Percentiles rank a stretch among this genome's conserved stretches.
Evolutionary conservation across 2,113 vertebrate genomes (phyloP).

Genomic region (Atractosteus spatula): DNA sequence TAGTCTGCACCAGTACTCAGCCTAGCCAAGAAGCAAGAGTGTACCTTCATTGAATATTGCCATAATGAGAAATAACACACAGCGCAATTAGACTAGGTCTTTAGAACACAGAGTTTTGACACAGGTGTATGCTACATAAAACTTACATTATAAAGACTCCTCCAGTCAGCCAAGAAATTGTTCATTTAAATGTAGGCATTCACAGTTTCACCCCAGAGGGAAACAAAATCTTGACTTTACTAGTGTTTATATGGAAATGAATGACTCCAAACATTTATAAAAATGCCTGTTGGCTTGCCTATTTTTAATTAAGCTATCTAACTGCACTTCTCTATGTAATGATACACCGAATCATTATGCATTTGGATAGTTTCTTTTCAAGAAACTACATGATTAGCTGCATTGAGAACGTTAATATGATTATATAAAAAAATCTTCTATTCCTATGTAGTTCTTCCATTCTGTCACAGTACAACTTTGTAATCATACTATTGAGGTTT

Average conservation of each 20-base stretch:
- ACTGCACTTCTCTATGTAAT: conserved; percentile 37
- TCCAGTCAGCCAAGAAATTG: conserved; percentile 36
- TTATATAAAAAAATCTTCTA: background rate
- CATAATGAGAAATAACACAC: conserved; percentile 43
- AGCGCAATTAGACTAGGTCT: conserved; percentile 41
- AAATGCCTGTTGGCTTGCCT: conserved; percentile 41
- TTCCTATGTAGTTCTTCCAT: background rate
- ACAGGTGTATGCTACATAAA: conserved; percentile 39
- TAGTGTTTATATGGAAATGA: conserved; percentile 27
- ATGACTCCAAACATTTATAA: conserved; percentile 38
- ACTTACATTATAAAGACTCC: conserved; percentile 32
- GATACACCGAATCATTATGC: conserved; percentile 16
- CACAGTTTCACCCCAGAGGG: conserved; percentile 32
- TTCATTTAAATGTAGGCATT: conserved; percentile 35
- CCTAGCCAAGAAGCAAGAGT: conserved; percentile 35
- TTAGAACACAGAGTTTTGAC: conserved; percentile 37
- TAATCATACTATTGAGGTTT: background rate
- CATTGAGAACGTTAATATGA: background rate
- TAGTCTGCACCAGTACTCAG: conserved; percentile 42
- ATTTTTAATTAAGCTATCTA: conserved; percentile 48
- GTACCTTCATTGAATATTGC: conserved; percentile 43
- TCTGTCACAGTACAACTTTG: background rate
- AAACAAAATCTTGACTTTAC: conserved; percentile 40
- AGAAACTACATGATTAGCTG: conserved; percentile 8
- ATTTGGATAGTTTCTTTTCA: conserved; percentile 29